Conservation (phyloP, 30 jellyfish, hydroid and myxozoan species). For the Pelagia noctiluca region DNA sequence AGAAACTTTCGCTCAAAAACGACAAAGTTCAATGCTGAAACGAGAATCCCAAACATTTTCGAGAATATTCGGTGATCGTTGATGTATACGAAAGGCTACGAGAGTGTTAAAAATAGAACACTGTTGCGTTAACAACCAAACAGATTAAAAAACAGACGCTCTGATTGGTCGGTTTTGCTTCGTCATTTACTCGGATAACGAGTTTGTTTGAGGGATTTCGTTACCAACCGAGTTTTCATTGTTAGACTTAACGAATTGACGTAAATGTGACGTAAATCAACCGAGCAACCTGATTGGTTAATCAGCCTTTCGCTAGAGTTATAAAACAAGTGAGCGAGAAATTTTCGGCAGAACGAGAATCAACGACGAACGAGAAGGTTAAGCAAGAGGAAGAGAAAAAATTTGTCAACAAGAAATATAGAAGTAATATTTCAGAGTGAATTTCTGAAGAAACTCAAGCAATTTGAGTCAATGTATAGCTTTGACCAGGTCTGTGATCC, state of each 20-base stretch:
- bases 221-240: slow-evolving; percentile 18
- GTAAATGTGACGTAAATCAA: slow-evolving; percentile 12
- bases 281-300: slow-evolving; percentile 48
- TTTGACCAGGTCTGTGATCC: slow-evolving; percentile 76
- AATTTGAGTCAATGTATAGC: slow-evolving; percentile 50
- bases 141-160: slow-evolving; percentile 27
- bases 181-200: slow-evolving; percentile 43
- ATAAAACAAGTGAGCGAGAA: slow-evolving; percentile 57
- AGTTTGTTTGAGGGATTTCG: background rate
- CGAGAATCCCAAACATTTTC: background rate
- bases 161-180: slow-evolving; percentile 45
- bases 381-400: slow-evolving; percentile 9
- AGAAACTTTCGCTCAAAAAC: too few relatives aligned
- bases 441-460: background rate
- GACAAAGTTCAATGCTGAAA: too few relatives aligned
- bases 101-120: slow-evolving; percentile 19
- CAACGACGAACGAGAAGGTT: background rate
- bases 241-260: slow-evolving; percentile 34
- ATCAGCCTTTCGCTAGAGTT: slow-evolving; percentile 63
- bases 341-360: slow-evolving; percentile 16
- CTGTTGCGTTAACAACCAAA: slow-evolving; percentile 47
- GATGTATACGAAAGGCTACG: background rate
- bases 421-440: background rate
- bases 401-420: background rate
- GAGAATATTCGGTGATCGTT: slow-evolving; percentile 2